Percentiles rank a stretch among this genome's conserved stretches.
Conservation (phyloP, 2,113 vertebrate species). For the Alexandromys fortis region DNA sequence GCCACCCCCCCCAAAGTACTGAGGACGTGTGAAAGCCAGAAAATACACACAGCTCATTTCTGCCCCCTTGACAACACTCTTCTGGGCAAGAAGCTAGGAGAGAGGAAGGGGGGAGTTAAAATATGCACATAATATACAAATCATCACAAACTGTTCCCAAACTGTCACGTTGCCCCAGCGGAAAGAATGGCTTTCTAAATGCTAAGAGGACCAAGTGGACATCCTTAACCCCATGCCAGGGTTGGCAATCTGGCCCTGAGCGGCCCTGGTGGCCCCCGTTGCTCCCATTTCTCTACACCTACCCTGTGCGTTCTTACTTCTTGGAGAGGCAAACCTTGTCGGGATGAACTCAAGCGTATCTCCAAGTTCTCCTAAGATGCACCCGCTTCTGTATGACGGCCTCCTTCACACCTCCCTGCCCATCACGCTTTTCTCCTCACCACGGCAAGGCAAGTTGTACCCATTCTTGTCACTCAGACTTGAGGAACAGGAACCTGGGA, state of each 20-base stretch:
- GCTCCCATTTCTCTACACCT: background rate
- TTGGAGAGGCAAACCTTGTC: background rate
- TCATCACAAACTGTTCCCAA: background rate
- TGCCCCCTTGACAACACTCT: background rate
- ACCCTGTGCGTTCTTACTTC: too few species aligned
- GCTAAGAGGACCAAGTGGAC: background rate
- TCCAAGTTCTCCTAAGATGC: background rate
- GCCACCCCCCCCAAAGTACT: background rate
- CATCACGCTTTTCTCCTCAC: too few species aligned
- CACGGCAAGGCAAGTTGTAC: background rate
- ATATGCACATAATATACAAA: background rate
- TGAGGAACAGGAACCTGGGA: background rate
- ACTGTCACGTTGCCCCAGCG: background rate
- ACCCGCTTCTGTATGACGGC: too few species aligned
- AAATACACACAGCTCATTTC: constrained; percentile 65
- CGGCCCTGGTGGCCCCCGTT: too few species aligned
- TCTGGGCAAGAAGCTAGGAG: background rate
- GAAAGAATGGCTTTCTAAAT: background rate
- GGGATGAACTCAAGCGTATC: accelerated
- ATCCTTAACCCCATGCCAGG: background rate
- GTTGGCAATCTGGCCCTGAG: background rate
- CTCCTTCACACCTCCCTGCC: background rate
- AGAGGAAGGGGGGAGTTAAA: background rate
- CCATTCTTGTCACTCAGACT: background rate
- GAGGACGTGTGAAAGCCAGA: constrained; percentile 68